Base-by-base conservation (phyloP, 1,140 invertebrate species). In the Colletes latitarsis region DNA sequence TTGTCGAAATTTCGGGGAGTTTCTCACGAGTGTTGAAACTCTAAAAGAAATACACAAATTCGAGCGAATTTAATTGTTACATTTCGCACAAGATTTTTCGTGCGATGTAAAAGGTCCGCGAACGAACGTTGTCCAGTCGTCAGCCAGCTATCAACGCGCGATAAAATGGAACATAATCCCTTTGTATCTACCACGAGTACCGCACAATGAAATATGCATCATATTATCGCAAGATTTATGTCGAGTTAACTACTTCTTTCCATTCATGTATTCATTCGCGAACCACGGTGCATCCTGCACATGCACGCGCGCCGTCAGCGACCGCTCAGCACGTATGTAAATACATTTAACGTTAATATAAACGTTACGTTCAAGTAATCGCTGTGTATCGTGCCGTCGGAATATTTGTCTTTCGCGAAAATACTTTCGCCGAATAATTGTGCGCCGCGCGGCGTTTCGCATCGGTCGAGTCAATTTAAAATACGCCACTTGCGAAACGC, bases 151-250 rank as follows among this genome's bases (percentile, higher is more conserved):
- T 52, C 43, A 52, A 30, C 41, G n/a, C 64, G 64, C n/a, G 64
- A 66, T 67, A 67, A 67, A 67, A 46, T 21, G 43, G 41, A 46
- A 64, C 39, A 9, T 49, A 67, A 67, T 74, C 53, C 41, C 30
- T 43, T 53, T 55, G 68, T 63, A n/a, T 73, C 57, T 17, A 62
- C 30, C 70, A 46, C 55, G 41, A 15, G 10, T 6, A 43, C 41
- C 55, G 70, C 12, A 70, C 52, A 39, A 70, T 49, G 57, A 73
- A 73, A 52, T 49, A 43, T 63, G 43, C 21, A 69, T 69, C 46
- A 55, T 55, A 73, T 74, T 64, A 64, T 63, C 60, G n/a, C 15
- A 21, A 74, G 62, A 75, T 75, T 75, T 66, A 55, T 66, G 39
- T 19, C 49, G n/a, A 53, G 62, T 66, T 43, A 66, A 21, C 12